phyloP scores from a whole-genome alignment of 2,797 vertebrate genomes.

The Dromococcyx pavoninus region DNA sequence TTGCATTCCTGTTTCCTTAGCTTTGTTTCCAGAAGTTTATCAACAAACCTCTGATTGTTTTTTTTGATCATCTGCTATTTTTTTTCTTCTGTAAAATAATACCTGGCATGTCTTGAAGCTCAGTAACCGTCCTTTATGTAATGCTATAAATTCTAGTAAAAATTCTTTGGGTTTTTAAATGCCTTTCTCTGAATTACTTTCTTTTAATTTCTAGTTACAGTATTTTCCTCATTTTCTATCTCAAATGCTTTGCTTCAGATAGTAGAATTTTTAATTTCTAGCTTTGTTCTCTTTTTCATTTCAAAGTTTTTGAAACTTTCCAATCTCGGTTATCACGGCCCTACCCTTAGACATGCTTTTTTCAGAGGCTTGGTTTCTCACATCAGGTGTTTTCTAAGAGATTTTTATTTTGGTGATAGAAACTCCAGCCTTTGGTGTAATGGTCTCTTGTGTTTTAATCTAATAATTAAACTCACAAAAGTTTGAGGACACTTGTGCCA shows the following conservation, averaged over 20 bases:
- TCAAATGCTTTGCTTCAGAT: background rate
- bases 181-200: background rate
- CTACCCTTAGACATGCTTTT: background rate
- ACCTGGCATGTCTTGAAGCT: rapidly evolving
- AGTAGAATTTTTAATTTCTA: background rate
- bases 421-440: too few species aligned
- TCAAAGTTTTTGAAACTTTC: background rate
- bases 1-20: background rate
- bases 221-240: background rate
- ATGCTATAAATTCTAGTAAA: background rate
- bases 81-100: background rate
- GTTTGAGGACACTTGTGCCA: background rate
- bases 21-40: background rate
- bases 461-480: background rate
- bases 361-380: background rate
- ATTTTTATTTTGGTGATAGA: background rate
- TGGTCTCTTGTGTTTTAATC: background rate
- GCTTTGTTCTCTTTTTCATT: background rate
- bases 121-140: background rate
- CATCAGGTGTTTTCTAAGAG: background rate
- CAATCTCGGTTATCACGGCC: background rate
- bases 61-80: background rate
- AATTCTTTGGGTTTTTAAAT: background rate
- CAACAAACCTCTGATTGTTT: background rate
- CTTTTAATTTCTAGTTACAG: background rate